Evolutionary conservation across 2,113 vertebrate genomes (phyloP).

Genomic region (Anolis sagrei): DNA sequence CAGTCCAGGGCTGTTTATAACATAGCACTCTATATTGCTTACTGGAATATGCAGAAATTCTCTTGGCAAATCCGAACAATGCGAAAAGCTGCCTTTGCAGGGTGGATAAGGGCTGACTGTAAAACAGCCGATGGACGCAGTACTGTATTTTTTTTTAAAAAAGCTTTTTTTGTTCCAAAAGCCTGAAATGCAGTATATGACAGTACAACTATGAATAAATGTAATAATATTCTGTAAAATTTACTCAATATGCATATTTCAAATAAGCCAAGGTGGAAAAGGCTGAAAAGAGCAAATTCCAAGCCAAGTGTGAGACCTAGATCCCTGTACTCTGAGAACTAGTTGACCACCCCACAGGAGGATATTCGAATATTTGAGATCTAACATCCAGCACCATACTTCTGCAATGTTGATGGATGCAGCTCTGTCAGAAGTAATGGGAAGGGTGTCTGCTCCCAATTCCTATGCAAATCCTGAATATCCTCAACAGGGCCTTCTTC

Average conservation of each 20-base stretch:
- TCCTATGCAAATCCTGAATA: too few species aligned
- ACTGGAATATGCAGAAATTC: neutral
- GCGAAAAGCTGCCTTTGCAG: neutral
- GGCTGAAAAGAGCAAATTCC: too few species aligned
- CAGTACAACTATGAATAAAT: neutral
- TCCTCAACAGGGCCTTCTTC: too few species aligned
- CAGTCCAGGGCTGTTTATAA: neutral
- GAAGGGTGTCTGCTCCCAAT: too few species aligned
- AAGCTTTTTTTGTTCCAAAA: too few species aligned
- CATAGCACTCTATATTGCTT: neutral
- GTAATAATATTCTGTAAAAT: neutral
- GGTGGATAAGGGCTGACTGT: neutral
- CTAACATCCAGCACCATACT: too few species aligned
- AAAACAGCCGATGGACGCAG: too few species aligned
- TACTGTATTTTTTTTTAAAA: too few species aligned
- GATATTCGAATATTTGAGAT: neutral
- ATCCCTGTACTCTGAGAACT: neutral
- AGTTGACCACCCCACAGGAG: neutral
- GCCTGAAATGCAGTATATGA: too few species aligned
- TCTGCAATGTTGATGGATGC: too few species aligned
- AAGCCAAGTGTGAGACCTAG: neutral
- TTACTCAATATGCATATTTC: neutral
- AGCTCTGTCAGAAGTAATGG: too few species aligned
- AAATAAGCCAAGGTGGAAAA: neutral
- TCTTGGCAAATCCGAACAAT: neutral